Percentiles rank a stretch among this genome's conserved stretches.
These are phyloP conservation scores for Heliconius melpomene DNA, from an alignment of 1,140 invertebrate genomes.

Conservation along the genomic window DNA sequence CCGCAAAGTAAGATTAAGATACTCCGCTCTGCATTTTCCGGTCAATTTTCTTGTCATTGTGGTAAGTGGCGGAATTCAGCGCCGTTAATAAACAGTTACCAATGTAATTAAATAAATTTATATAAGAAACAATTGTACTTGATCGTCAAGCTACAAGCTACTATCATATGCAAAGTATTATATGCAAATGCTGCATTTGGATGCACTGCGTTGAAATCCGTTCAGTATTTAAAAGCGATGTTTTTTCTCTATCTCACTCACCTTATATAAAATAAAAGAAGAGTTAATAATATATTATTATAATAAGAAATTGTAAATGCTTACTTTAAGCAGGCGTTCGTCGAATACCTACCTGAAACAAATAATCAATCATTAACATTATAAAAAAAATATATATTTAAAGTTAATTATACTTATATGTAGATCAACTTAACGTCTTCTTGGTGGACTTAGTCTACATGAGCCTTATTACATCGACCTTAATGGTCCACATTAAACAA, in stretches of 20 bases:
- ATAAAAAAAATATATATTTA: background rate
- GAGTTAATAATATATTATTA: background rate
- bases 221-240: background rate
- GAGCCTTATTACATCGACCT: no score
- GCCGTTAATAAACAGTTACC: no score
- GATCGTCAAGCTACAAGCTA: background rate
- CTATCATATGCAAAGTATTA: background rate
- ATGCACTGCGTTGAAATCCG: background rate
- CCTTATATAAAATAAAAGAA: background rate
- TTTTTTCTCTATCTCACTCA: no score
- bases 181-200: background rate
- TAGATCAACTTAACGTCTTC: background rate
- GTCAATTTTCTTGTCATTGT: no score
- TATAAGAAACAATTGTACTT: background rate
- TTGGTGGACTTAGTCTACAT: no score
- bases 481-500: no score
- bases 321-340: constrained; percentile 12
- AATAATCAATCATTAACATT: constrained; percentile 10
- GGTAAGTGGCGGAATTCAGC: no score
- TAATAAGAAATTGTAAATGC: constrained; percentile 1
- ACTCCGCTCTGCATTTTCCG: no score
- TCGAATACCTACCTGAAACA: constrained; percentile 15
- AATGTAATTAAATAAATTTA: background rate
- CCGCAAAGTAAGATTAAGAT: no score
- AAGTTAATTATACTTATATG: background rate